Evolutionary conservation across 2,888 invertebrate species (phyloP).

Genomic region (Teleiodes luculella): DNA sequence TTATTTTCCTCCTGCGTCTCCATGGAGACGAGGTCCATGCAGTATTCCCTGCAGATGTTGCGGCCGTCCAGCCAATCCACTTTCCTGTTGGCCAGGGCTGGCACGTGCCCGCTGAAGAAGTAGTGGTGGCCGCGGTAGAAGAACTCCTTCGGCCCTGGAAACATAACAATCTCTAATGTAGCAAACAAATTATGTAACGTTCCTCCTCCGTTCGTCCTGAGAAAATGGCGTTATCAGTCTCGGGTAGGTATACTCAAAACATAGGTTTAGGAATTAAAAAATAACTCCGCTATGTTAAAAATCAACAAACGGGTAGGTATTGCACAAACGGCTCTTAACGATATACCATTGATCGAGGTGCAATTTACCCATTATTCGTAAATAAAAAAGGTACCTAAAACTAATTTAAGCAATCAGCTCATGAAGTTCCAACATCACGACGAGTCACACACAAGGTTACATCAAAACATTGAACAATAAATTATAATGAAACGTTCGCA

Average conservation of each 20-base stretch:
- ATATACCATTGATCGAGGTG: no score
- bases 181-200: no score
- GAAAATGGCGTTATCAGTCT: no score
- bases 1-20: constrained; percentile 95
- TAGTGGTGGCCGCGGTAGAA: constrained; percentile 92
- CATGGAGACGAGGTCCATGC: constrained; percentile 94
- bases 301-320: no score
- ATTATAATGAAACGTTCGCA: constrained; percentile 5
- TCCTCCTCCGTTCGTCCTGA: no score
- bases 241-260: no score
- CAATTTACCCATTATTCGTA: background rate
- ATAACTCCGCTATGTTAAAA: no score
- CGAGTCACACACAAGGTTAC: constrained; percentile 7
- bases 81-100: constrained; percentile 86
- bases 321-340: no score
- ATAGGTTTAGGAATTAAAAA: no score
- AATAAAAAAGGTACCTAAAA: constrained; percentile 22
- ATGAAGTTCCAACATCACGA: background rate
- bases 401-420: constrained; percentile 19
- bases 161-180: background rate
- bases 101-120: constrained; percentile 91
- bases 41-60: constrained; percentile 94
- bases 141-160: constrained; percentile 92
- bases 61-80: constrained; percentile 95
- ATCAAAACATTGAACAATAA: constrained; percentile 8